Evolutionary conservation across 2,797 vertebrate genomes (phyloP).

Genomic region (Pelochelys cantorii): DNA sequence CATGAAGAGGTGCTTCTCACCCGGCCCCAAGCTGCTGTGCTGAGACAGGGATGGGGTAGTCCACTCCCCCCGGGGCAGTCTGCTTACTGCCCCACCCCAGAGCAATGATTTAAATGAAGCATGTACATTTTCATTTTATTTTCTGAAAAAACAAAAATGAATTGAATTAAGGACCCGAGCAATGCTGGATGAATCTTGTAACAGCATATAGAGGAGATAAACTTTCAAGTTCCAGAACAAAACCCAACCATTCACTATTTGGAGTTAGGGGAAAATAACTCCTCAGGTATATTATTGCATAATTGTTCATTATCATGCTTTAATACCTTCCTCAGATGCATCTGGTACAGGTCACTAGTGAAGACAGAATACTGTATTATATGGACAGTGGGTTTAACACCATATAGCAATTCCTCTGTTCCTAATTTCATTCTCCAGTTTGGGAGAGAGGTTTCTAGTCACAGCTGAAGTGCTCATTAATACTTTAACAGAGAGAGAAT

Average conservation of each 20-base stretch:
- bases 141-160: too few relatives aligned
- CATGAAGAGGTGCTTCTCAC: too few relatives aligned
- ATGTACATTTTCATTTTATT: too few relatives aligned
- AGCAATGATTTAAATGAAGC: too few relatives aligned
- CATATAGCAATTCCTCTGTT: background rate
- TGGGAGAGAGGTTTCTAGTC: background rate
- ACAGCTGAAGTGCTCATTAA: background rate
- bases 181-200: background rate
- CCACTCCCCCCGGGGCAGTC: too few relatives aligned
- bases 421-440: background rate
- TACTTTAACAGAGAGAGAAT: background rate
- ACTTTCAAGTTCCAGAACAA: conserved; percentile 5
- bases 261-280: background rate
- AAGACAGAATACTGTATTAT: background rate
- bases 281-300: rapidly evolving
- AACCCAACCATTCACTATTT: background rate
- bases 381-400: background rate
- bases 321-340: conserved; percentile 13
- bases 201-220: background rate
- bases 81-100: too few relatives aligned
- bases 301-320: background rate
- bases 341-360: rapidly evolving
- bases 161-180: too few relatives aligned
- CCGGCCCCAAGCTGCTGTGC: too few relatives aligned
- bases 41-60: too few relatives aligned